Evolutionary conservation across 2,113 vertebrate genomes (phyloP).

Genomic region (Cyanistes caeruleus): DNA sequence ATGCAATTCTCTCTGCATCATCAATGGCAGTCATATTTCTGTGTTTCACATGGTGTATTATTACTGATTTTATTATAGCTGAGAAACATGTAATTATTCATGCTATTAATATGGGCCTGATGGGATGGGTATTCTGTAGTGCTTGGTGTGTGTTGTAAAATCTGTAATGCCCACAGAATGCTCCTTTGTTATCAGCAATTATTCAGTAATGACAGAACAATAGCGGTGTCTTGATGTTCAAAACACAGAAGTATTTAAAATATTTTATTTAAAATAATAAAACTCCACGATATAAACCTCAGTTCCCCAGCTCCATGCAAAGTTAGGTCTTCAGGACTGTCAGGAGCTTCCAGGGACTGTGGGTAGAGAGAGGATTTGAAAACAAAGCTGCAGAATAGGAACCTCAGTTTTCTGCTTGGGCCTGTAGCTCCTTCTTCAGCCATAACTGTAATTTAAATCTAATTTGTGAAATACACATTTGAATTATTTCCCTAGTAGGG

Average conservation of each 20-base stretch:
- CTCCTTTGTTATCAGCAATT: conserved; percentile 12
- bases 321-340: neutral
- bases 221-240: neutral
- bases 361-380: neutral
- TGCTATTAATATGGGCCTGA: neutral
- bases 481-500: neutral
- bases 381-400: neutral
- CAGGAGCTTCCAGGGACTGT: neutral
- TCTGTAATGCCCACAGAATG: neutral
- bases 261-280: neutral
- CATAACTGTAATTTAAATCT: neutral
- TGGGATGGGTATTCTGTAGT: neutral
- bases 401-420: neutral
- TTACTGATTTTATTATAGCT: neutral
- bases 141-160: neutral
- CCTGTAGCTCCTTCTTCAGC: neutral
- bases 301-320: neutral
- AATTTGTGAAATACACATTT: neutral
- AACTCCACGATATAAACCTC: neutral
- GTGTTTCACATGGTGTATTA: neutral
- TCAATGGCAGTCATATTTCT: neutral
- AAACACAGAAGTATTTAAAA: neutral
- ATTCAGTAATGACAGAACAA: neutral
- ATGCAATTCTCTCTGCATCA: neutral
- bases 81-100: conserved; percentile 5